phyloP scores from a whole-genome alignment of 2,888 invertebrate species.

The Pollenia amentaria region DNA sequence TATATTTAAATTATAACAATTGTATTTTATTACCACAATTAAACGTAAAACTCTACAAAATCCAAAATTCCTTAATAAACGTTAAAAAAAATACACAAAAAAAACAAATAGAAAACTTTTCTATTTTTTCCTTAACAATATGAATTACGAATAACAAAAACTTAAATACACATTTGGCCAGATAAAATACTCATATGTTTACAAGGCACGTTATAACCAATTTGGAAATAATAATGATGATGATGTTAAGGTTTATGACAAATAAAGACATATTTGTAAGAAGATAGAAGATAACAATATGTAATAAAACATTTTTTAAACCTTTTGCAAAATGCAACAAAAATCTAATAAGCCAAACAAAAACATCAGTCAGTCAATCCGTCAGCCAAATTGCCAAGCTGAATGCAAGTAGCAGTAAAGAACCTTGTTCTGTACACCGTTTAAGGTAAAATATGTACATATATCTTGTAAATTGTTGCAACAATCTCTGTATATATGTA shows the following conservation, averaged over 20 bases:
- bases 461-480: conserved; percentile 12
- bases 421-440: neutral
- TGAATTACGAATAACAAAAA: neutral
- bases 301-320: neutral
- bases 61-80: neutral
- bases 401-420: neutral
- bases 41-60: too few relatives aligned
- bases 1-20: too few relatives aligned
- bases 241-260: neutral
- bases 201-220: conserved; percentile 10
- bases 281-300: conserved; percentile 10
- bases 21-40: too few relatives aligned
- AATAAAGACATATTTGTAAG: conserved; percentile 25
- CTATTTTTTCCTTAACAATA: neutral
- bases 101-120: neutral
- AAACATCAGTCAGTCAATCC: conserved; percentile 2
- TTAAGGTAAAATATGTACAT: conserved; percentile 12
- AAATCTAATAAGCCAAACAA: conserved; percentile 18
- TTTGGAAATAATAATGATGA: conserved; percentile 16
- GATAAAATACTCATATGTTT: conserved; percentile 1
- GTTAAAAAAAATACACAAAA: neutral
- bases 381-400: conserved; percentile 46
- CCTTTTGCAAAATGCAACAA: conserved; percentile 18
- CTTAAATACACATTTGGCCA: neutral
- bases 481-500: conserved; percentile 31